phyloP scores from a whole-genome alignment of 37 sponge, comb jelly and placozoan species.

The Lycopodina hypogea region DNA sequence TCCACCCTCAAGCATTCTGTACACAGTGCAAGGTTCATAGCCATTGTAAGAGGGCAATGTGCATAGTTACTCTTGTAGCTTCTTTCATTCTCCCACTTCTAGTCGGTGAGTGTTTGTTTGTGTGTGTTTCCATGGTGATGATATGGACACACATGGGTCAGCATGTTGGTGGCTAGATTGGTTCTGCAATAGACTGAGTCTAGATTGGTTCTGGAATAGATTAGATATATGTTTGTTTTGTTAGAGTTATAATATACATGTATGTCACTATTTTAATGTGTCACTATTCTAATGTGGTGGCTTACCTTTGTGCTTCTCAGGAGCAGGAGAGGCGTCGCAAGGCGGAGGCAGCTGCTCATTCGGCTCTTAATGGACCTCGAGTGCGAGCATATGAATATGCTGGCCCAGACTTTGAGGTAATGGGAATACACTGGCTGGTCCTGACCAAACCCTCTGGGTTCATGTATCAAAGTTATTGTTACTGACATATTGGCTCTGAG shows the following conservation, averaged over 20 bases:
- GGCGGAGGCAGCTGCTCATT: conserved; percentile 70
- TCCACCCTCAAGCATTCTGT: too few relatives aligned
- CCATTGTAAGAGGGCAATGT: too few relatives aligned
- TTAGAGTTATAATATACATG: too few relatives aligned
- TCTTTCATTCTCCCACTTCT: conserved; percentile 40
- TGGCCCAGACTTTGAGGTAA: conserved; percentile 82
- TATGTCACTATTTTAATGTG: conserved; percentile 1
- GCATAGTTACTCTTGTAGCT: too few relatives aligned
- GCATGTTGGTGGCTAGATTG: too few relatives aligned
- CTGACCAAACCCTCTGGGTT: too few relatives aligned
- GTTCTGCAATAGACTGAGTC: too few relatives aligned
- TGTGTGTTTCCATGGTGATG: not conserved
- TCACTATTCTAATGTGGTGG: not conserved
- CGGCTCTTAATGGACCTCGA: conserved; percentile 78
- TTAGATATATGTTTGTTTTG: not conserved
- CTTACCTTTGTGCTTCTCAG: conserved; percentile 15
- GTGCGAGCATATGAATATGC: conserved; percentile 67
- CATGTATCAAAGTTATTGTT: not conserved
- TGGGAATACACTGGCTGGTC: too few relatives aligned
- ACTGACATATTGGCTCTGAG: too few relatives aligned
- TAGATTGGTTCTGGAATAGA: too few relatives aligned
- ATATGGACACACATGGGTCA: too few relatives aligned
- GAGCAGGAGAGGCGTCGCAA: conserved; percentile 68
- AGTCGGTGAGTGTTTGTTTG: conserved; percentile 2
- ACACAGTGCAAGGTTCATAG: too few relatives aligned